These are phyloP conservation scores for Acromyrmex heyeri DNA, from an alignment of 1,140 invertebrate genomes.

Conservation along the genomic window DNA sequence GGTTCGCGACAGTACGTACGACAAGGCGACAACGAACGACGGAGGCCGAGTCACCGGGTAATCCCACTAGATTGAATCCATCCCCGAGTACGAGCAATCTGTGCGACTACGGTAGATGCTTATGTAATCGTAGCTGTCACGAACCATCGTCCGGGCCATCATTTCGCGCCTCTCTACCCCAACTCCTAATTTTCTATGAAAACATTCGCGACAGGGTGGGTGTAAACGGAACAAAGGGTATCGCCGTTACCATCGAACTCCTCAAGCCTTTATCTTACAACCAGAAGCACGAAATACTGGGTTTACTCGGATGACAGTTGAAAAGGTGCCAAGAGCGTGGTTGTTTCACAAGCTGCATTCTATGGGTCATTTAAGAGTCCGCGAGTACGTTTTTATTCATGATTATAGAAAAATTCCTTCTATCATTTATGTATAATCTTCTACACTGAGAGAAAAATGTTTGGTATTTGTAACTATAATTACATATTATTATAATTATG, in stretches of 20 bases:
- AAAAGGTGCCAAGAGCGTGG: slow-evolving; percentile 15
- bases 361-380: not conserved
- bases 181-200: slow-evolving; percentile 39
- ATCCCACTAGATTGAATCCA: slow-evolving; percentile 81
- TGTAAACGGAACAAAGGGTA: slow-evolving; percentile 37
- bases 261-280: slow-evolving; percentile 28
- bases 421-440: not conserved
- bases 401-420: not conserved
- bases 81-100: slow-evolving; percentile 38
- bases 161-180: slow-evolving; percentile 11
- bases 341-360: not conserved
- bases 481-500: no score
- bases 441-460: no score
- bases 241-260: slow-evolving; percentile 31
- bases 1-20: not conserved
- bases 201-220: slow-evolving; percentile 33
- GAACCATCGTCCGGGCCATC: slow-evolving; percentile 8
- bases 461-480: no score
- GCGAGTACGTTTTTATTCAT: not conserved
- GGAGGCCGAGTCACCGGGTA: slow-evolving; percentile 60
- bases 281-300: slow-evolving; percentile 16
- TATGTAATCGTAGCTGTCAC: slow-evolving; percentile 47
- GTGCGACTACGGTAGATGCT: slow-evolving; percentile 19
- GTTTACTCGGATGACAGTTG: slow-evolving; percentile 33
- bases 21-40: slow-evolving; percentile 22